Base-by-base conservation (phyloP, 2,888 invertebrate genomes). In the Hyalella azteca region DNA sequence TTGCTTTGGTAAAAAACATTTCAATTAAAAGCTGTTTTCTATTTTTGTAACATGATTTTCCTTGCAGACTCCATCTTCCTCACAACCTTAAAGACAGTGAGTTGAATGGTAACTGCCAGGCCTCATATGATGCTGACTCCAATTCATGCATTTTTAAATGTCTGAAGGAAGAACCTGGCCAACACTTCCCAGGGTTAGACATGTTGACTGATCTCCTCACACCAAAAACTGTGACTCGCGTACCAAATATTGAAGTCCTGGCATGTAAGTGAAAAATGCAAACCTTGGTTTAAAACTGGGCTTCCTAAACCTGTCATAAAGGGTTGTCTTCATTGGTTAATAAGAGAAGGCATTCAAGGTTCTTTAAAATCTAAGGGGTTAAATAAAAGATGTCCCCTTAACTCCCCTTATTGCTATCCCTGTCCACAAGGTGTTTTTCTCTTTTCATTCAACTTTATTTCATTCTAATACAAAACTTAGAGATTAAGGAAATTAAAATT, bases 241-340 rank as follows among this genome's bases (percentile, higher is more conserved):
- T 81, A 3, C 83, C 83, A 19, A 39, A 80, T 5, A 81, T 83
- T 73, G 83, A 83, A 79, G 83, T 83, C 40, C 15, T 83, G 29
- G 77, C 78, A 26, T 48, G 77, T 76, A 26, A 76, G 76, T 76
- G 29, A 41, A 32, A n/a, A n/a, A n/a, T n/a, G 15, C 49, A 15
- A 15, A 49, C 49, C 19, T 15, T 19, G 15, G 49, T 19, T 49
- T 49, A 19, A 49, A 49, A 19, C 19, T 49, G 49, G 15, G 15
- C 19, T 49, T 49, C n/a, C n/a, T n/a, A n/a, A n/a, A n/a, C n/a
- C n/a, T n/a, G n/a, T n/a, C n/a, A n/a, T n/a, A n/a, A n/a, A n/a
- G n/a, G n/a, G n/a, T n/a, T n/a, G n/a, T n/a, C n/a, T n/a, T n/a
- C n/a, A n/a, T n/a, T n/a, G n/a, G n/a, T n/a, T n/a, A n/a, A n/a